Evolutionary conservation across 1,140 invertebrate genomes (phyloP), one percentile per base, ranked within the genome.

Genomic region (Drosophila ercepeae): DNA sequence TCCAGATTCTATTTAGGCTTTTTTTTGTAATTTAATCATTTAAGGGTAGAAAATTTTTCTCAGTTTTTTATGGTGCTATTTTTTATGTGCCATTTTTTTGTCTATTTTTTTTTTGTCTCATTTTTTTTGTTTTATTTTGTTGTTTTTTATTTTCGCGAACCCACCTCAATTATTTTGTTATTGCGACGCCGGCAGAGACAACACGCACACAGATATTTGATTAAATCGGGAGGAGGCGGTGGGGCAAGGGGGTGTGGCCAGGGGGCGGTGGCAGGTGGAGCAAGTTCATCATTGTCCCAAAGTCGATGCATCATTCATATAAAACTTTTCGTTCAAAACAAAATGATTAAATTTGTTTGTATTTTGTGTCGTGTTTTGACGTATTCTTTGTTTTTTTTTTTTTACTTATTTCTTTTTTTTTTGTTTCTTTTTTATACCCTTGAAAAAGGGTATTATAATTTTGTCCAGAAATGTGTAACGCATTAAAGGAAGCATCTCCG

Each of bases 131-230:
- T 27, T 46, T 25, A 3, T 48, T 27, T 16, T 8, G 3, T 48
- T 13, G n/a, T 34, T 48, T 6, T 29, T 48, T n/a, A n/a, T 57
- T 57, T 50, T 41, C 23, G 18, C 25, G 58, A 73, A 34, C 70
- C 70, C 70, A 73, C 70, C 70, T 73, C 70, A 73, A 73, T 73
- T 73, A 73, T 63, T 72, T 73, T 73, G 50, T 73, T 73, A 63
- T 73, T 73, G 68, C 68, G 70, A 49, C 54, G 67, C 52, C 34
- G 32, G 14, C 52, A 41, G 21, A 50, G 9, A 3, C 8, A 32
- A 11, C 53, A 36, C 55, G 42, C 54, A 63, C 27, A 59, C 34
- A 57, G 19, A 32, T 65, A 41, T 61, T 14, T 61, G 51, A 42
- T 44, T 16, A 39, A 39, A 39, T 39, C 3, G n/a, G 13, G 34